A percentile compares a stretch with the other conserved stretches of the same genome.
These are phyloP conservation scores for Agriopis aurantiaria DNA, from an alignment of 2,888 invertebrate genomes.

Conservation along the genomic window DNA sequence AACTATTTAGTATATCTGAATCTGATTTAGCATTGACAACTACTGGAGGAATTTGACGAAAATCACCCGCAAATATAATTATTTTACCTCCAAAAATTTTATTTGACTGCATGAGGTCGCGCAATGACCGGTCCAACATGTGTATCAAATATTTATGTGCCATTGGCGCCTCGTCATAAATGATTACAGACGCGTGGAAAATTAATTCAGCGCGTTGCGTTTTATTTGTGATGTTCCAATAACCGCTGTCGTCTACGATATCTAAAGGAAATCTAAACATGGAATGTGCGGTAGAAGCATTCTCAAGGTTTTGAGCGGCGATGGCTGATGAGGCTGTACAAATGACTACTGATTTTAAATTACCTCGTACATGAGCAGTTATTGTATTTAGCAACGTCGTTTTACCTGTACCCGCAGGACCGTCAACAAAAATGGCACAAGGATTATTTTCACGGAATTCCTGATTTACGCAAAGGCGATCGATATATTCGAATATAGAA, in stretches of 20 bases:
- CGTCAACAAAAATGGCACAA: background rate
- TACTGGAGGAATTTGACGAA: slow-evolving; percentile 24
- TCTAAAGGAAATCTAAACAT: background rate
- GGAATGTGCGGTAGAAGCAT: background rate
- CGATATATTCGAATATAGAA: background rate
- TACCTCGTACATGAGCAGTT: background rate
- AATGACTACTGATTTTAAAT: background rate
- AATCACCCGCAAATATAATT: slow-evolving; percentile 29
- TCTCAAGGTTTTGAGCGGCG: background rate
- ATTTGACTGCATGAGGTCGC: slow-evolving; percentile 13
- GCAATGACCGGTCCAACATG: slow-evolving; percentile 8
- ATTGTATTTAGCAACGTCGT: background rate
- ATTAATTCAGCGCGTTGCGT: slow-evolving; percentile 1
- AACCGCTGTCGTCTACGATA: background rate
- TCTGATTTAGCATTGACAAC: slow-evolving; percentile 6
- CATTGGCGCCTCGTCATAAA: slow-evolving; percentile 9
- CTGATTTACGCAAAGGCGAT: background rate
- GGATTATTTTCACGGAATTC: background rate
- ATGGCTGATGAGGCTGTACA: background rate
- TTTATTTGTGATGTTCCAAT: background rate
- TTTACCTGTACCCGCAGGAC: background rate
- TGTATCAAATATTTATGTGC: slow-evolving; percentile 2
- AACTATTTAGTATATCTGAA: slow-evolving; percentile 10
- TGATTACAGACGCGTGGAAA: background rate
- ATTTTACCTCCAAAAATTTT: slow-evolving; percentile 28